Percentiles rank a stretch among this genome's conserved stretches.
phyloP scores from a whole-genome alignment of 1,140 invertebrate species.

The Zaprionus camerounensis region DNA sequence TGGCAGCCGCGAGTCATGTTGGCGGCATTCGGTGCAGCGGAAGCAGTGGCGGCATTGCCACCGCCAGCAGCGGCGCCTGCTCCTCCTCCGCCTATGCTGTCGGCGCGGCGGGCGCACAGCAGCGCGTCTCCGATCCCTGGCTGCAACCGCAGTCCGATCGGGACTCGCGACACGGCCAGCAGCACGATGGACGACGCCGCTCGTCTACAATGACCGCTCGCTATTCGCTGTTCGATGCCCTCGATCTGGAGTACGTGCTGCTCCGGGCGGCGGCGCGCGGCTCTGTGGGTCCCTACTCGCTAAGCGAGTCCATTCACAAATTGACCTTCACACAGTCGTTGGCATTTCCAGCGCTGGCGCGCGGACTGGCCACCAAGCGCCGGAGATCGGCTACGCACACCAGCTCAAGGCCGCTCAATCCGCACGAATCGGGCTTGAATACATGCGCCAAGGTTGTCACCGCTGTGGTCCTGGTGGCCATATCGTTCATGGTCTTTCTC shows the following conservation, averaged over 20 bases:
- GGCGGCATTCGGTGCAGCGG: slow-evolving; percentile 61
- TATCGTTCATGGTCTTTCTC: slow-evolving; percentile 90
- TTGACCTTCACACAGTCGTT: slow-evolving; percentile 91
- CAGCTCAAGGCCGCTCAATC: slow-evolving; percentile 86
- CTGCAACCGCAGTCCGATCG: slow-evolving; percentile 83
- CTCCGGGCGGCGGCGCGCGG: slow-evolving; percentile 88
- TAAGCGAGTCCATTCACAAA: slow-evolving; percentile 90
- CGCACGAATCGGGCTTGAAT: slow-evolving; percentile 88
- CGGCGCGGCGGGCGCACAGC: slow-evolving; percentile 84
- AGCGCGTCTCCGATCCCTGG: slow-evolving; percentile 84
- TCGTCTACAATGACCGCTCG: slow-evolving; percentile 86
- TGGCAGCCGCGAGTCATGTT: slow-evolving; percentile 67
- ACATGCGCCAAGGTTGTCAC: slow-evolving; percentile 90
- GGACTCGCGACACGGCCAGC: slow-evolving; percentile 64
- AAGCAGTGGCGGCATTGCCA: slow-evolving; percentile 57
- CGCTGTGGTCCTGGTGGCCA: slow-evolving; percentile 88
- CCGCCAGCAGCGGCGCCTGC: slow-evolving; percentile 65
- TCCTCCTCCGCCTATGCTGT: slow-evolving; percentile 80
- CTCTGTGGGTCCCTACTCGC: slow-evolving; percentile 89
- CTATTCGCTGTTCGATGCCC: slow-evolving; percentile 89
- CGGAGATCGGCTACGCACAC: slow-evolving; percentile 85
- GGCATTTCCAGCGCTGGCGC: slow-evolving; percentile 89
- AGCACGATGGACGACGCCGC: slow-evolving; percentile 73
- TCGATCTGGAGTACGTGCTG: slow-evolving; percentile 89
- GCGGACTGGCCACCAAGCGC: slow-evolving; percentile 88